Percentiles rank a stretch among this genome's conserved stretches.
Evolutionary conservation across 2,113 vertebrate genomes (phyloP).

Genomic region (Phainopepla nitens): DNA sequence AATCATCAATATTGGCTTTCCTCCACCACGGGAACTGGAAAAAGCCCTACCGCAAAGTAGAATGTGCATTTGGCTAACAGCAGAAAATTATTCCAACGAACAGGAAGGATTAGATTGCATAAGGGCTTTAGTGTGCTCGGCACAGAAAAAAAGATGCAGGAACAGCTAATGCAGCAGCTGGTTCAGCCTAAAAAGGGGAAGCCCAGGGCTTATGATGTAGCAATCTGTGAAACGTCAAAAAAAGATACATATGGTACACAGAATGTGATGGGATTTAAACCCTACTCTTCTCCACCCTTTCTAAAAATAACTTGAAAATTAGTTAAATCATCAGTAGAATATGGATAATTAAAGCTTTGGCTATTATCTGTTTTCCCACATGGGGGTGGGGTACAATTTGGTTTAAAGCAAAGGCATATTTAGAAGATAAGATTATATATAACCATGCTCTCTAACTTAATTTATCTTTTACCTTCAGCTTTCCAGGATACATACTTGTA

Average conservation of each 20-base stretch:
- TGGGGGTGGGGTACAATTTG: not conserved
- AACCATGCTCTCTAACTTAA: not conserved
- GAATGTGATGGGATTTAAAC: not conserved
- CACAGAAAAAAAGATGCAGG: not conserved
- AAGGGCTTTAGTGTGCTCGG: not conserved
- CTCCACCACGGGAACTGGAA: not conserved
- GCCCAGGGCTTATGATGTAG: not conserved
- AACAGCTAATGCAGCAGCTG: not conserved
- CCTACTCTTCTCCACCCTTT: not conserved
- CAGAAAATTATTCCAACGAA: not conserved
- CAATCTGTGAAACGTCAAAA: not conserved
- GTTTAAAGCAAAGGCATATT: not conserved
- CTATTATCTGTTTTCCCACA: not conserved
- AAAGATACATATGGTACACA: not conserved
- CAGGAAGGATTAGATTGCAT: not conserved
- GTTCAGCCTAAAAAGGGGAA: not conserved
- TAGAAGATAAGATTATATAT: not conserved
- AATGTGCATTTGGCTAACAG: not conserved
- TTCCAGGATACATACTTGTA: not conserved
- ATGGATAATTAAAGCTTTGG: not conserved
- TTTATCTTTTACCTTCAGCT: not conserved
- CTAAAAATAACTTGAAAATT: conserved; percentile 3
- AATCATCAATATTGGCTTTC: not conserved
- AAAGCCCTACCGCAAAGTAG: accelerated
- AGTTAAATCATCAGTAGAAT: not conserved